Evolutionary conservation across 2,797 vertebrate species (phyloP).

Genomic region (Poeciliopsis gracilis): DNA sequence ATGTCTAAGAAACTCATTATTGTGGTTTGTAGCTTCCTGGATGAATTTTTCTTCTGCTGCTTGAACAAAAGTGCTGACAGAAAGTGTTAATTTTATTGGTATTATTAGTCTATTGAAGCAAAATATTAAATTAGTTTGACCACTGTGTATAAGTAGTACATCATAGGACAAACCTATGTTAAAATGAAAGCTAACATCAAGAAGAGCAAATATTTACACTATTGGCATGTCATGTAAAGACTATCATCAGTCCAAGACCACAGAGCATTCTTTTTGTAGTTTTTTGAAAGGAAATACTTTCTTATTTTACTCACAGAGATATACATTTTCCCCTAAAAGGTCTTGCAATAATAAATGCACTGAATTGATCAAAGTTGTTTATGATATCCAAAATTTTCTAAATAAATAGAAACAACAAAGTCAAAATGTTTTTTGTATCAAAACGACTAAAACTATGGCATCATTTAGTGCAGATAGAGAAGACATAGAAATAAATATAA

Average conservation of each 20-base stretch:
- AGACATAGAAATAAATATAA: neutral
- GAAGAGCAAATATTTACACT: neutral
- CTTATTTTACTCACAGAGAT: no score
- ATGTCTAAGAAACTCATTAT: no score
- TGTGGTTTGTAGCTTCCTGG: neutral
- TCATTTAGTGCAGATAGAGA: neutral
- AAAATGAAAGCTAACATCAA: neutral
- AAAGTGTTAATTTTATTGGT: neutral
- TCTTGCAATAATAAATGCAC: neutral
- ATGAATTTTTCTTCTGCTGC: neutral
- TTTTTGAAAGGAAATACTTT: no score
- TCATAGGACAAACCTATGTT: neutral
- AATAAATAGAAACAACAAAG: neutral
- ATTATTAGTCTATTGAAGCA: neutral
- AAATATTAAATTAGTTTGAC: neutral
- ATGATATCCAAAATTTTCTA: neutral
- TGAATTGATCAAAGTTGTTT: neutral
- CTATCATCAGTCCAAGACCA: neutral
- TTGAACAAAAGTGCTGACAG: neutral
- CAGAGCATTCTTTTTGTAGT: neutral
- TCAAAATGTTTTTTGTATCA: neutral
- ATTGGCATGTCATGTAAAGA: neutral
- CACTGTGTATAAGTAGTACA: neutral
- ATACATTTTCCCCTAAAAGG: neutral
- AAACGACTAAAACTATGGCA: neutral